Evolutionary conservation across 2,113 vertebrate species (phyloP).

Genomic region (Siniperca knerii): DNA sequence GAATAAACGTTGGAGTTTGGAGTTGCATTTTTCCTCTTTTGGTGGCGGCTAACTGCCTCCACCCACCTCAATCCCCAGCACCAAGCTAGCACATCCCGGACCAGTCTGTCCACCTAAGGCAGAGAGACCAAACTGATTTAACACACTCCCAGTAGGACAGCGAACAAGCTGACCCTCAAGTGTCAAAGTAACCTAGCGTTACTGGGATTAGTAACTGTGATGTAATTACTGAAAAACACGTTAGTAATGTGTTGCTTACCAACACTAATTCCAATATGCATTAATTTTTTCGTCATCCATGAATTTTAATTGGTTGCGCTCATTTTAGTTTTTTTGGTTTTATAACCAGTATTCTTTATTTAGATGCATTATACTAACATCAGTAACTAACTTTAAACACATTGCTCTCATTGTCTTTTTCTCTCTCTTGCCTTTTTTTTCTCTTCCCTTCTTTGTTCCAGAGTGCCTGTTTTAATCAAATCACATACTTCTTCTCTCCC

Average conservation of each 20-base stretch:
- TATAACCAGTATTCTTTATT: neutral
- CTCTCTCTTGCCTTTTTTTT: neutral
- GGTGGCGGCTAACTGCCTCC: neutral
- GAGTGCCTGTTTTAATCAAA: conserved; percentile 46
- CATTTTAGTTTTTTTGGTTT: neutral
- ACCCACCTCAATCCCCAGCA: neutral
- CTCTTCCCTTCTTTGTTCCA: neutral
- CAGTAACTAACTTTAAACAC: neutral
- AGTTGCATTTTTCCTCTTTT: neutral
- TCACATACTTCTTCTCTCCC: conserved; percentile 35
- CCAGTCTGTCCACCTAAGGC: neutral
- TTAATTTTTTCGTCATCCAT: neutral
- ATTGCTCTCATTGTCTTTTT: neutral
- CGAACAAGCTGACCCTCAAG: neutral
- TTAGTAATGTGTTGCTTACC: neutral
- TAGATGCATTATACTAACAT: neutral
- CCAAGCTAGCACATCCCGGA: neutral
- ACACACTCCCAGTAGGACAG: neutral
- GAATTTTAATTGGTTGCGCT: neutral
- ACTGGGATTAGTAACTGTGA: neutral
- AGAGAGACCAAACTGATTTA: neutral
- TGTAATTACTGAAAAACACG: neutral
- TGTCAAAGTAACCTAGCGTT: neutral
- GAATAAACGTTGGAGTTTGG: neutral
- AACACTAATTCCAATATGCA: neutral